A percentile compares a stretch with the other conserved stretches of the same genome.
Evolutionary conservation across 2,113 vertebrate species (phyloP).

Genomic region (Gavialis gangeticus): DNA sequence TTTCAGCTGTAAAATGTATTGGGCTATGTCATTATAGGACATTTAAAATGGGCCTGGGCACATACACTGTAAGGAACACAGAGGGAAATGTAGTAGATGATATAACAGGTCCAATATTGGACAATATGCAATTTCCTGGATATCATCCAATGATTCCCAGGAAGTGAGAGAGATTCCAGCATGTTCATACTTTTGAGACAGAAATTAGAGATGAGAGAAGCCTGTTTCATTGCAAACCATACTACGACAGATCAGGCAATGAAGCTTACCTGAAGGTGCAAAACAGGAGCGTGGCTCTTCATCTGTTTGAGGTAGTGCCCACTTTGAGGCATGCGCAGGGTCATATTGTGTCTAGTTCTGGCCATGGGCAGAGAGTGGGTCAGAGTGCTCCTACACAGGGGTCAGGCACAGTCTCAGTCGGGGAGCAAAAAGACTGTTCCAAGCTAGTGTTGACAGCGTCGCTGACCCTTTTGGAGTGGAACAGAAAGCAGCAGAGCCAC

Average conservation of each 20-base stretch:
- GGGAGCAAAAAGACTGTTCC: neutral
- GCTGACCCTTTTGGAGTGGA: neutral
- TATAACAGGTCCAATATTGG: neutral
- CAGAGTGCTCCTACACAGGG: neutral
- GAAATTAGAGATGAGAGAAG: neutral
- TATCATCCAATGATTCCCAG: neutral
- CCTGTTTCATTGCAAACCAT: neutral
- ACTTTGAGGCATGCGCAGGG: neutral
- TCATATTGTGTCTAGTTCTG: neutral
- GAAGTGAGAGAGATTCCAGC: neutral
- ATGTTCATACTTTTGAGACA: neutral
- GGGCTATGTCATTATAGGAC: neutral
- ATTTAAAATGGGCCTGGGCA: neutral
- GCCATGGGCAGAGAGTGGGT: neutral
- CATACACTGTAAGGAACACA: neutral
- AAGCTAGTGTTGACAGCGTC: neutral
- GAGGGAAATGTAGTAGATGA: neutral
- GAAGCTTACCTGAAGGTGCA: neutral
- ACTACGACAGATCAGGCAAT: neutral
- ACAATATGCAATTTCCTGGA: neutral
- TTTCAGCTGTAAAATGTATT: neutral
- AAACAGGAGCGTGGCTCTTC: neutral
- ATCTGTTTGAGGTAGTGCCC: neutral
- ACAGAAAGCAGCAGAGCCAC: neutral
- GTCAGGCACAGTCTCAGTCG: neutral